Evolutionary conservation across 2,797 vertebrate species (phyloP).

Genomic region (Uromys caudimaculatus): DNA sequence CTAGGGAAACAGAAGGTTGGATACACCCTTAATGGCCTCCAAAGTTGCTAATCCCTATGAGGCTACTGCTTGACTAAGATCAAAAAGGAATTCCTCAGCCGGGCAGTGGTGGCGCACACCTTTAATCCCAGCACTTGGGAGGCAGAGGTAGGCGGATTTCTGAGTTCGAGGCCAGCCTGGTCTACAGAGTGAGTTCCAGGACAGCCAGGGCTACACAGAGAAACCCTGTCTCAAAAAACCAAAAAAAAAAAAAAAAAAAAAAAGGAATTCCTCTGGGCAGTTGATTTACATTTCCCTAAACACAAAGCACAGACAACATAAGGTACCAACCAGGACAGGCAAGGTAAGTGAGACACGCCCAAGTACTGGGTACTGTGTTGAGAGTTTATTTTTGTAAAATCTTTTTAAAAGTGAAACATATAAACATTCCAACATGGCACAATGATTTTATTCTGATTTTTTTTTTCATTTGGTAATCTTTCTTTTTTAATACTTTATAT

Average conservation of each 20-base stretch:
- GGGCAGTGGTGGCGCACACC: no score
- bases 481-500: background rate
- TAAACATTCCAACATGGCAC: background rate
- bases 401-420: background rate
- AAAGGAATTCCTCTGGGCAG: background rate
- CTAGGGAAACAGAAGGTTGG: background rate
- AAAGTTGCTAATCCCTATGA: background rate
- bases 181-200: no score
- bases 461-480: background rate
- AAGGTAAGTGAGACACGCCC: background rate
- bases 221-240: no score
- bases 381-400: background rate
- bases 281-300: background rate
- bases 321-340: background rate
- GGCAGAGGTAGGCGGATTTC: no score
- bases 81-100: background rate
- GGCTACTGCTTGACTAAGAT: background rate
- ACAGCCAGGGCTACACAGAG: no score
- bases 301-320: background rate
- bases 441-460: background rate
- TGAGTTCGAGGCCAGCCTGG: no score
- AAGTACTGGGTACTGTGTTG: background rate
- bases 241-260: no score
- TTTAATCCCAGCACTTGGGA: no score
- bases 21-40: background rate